These are phyloP conservation scores for Ciconia maguari DNA, from an alignment of 2,113 vertebrate genomes.

Conservation along the genomic window DNA sequence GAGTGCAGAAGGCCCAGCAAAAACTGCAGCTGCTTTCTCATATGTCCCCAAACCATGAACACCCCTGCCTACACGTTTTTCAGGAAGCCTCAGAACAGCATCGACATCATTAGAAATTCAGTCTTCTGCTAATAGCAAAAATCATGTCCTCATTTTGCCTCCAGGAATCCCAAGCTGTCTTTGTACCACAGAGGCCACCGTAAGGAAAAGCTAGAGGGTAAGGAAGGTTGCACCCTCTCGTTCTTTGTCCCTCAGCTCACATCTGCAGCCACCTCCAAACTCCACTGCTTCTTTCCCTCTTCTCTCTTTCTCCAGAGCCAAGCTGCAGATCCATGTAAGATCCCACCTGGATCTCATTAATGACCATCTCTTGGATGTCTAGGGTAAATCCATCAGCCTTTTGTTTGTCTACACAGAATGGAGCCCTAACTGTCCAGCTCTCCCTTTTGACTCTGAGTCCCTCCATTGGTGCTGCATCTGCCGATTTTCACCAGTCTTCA, in stretches of 20 bases:
- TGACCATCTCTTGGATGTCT: background rate
- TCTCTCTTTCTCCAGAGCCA: background rate
- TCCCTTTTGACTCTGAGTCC: background rate
- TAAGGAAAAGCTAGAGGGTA: background rate
- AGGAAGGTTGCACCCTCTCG: background rate
- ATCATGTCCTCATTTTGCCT: background rate
- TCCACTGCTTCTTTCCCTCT: background rate
- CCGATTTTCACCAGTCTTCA: background rate
- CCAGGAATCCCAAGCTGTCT: background rate
- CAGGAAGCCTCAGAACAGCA: background rate
- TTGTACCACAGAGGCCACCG: background rate
- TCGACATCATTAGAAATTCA: background rate
- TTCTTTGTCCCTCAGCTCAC: background rate
- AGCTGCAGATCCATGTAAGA: background rate
- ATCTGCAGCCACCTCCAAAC: background rate
- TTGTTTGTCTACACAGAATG: background rate
- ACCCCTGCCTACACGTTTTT: background rate
- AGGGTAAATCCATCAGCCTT: background rate
- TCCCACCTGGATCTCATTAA: background rate
- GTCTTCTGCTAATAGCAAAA: background rate
- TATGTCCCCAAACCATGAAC: background rate
- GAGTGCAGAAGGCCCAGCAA: background rate
- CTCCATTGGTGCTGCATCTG: background rate
- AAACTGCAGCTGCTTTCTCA: background rate
- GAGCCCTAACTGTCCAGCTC: background rate